Base-by-base conservation (phyloP, 92 coral and sea anemone genomes). In the Chrysogorgia sp. region DNA sequence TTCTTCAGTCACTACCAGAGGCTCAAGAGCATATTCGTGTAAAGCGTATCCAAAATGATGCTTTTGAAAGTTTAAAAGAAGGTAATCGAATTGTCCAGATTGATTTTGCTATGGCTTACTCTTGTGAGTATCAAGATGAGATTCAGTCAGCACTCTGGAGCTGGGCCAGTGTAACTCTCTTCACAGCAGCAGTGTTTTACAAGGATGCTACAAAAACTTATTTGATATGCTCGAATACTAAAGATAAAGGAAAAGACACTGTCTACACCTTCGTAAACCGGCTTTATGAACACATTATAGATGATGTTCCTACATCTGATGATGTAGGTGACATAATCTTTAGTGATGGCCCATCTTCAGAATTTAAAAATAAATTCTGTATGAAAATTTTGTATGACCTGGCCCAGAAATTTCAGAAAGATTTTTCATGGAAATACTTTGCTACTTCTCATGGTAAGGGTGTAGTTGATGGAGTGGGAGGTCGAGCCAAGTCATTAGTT, bases 391-490 rank as follows among this genome's bases (percentile, higher is more conserved):
- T 89, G 33, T 74, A 78, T 66, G 61, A 20, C 20, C 88, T 86
- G 12, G 35, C 76, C 66, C 57, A 82, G 34, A 71, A 58, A 48
- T 84, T 77, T 34, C 77, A 63, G 34, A 71, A 85, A 41, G 86
- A 85, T 52, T 81, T 81, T 28, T 67, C 80, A 53, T 85, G 85
- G 89, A 88, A 88, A 68, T 88, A 63, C 81, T 89, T 85, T 85
- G 92, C 90, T 57, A 85, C 92, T 22, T 85, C 90, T 30, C 90
- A 89, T 82, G 87, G 88, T 29, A 85, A 89, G 64, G 87, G 92
- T 29, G 85, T 82, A 13, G 90, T 88, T 23, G 87, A 85, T 70
- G 92, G 92, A 53, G 84, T 82, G 58, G 90, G 90, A 58, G 92
- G 92, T 58, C 59, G 87, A 26, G 76, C 80, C 20, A 72, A 85